Evolutionary conservation across 2,113 vertebrate species (phyloP), one percentile per base, ranked within the genome.

Genomic region (Pholis gunnellus): DNA sequence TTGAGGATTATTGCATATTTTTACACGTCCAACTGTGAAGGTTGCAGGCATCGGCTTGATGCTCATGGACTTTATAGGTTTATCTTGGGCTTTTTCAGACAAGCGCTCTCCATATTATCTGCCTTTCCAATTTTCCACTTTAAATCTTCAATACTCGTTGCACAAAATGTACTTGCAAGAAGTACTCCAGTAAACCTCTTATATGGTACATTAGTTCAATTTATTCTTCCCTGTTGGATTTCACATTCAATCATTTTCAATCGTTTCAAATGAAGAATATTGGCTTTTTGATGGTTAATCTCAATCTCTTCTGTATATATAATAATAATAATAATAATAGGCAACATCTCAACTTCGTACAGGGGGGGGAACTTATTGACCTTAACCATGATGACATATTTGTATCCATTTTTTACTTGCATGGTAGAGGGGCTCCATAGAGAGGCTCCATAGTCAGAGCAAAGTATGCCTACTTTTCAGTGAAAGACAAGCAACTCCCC

Each of bases 1-100:
- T 73, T 66, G 22, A 52, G 20, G 42, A 68, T 85, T 82, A 81
- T 85, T 88, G 86, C 77, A 78, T 83, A 83, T 40, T 56, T 38
- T 42, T 52, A 60, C 46, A 66, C 20, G 36, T 57, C 13, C 42
- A 78, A 65, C 20, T 57, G 48, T 29, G 14, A 13, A 17, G n/a
- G 69, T 31, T 59, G 40, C 44, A 42, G 56, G 54, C 34, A 38
- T 71, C 22, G 20, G 17, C 57, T 34, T 17, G 8, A 48, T 22
- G 15, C 66, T 61, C 20, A 68, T 14, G 10, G 66, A 64, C 31
- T 38, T 34, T 34, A 34, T 50, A 36, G 9, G 60, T 61, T 17
- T 18, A 10, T 44, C 38, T 66, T 68, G 56, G 25, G n/a, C 54
- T 22, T 25, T 57, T 20, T 17, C 5, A 15, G 27, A 66, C 20